These are phyloP conservation scores for Mastacembelus armatus DNA, from an alignment of 2,797 vertebrate genomes.

Conservation along the genomic window DNA sequence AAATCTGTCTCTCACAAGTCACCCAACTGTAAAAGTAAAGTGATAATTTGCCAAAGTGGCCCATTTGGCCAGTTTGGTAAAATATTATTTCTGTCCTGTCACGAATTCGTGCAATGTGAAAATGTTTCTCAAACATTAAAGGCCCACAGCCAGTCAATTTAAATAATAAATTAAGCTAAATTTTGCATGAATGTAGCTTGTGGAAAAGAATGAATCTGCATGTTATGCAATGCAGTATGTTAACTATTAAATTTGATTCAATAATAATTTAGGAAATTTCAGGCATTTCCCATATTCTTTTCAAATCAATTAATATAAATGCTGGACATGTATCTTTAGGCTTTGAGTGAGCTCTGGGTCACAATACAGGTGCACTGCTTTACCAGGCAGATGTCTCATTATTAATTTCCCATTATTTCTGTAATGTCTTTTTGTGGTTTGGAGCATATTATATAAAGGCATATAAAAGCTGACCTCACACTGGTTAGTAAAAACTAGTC, in stretches of 20 bases:
- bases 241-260: too few relatives aligned
- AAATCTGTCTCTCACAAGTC: too few relatives aligned
- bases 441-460: background rate
- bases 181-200: background rate
- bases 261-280: too few relatives aligned
- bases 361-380: background rate
- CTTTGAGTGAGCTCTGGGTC: background rate
- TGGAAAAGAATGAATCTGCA: background rate
- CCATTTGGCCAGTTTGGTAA: too few relatives aligned
- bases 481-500: conserved; percentile 20
- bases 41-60: too few relatives aligned
- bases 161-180: too few relatives aligned
- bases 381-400: background rate
- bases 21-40: too few relatives aligned
- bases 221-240: too few relatives aligned
- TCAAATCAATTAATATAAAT: background rate
- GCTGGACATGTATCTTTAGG: background rate
- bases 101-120: too few relatives aligned
- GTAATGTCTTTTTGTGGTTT: background rate
- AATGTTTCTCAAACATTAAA: background rate
- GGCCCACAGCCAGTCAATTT: background rate
- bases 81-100: too few relatives aligned
- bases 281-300: background rate
- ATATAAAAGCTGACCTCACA: background rate
- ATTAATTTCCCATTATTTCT: background rate